phyloP scores from a whole-genome alignment of 2,888 invertebrate species.

The Cephus rjabovi region DNA sequence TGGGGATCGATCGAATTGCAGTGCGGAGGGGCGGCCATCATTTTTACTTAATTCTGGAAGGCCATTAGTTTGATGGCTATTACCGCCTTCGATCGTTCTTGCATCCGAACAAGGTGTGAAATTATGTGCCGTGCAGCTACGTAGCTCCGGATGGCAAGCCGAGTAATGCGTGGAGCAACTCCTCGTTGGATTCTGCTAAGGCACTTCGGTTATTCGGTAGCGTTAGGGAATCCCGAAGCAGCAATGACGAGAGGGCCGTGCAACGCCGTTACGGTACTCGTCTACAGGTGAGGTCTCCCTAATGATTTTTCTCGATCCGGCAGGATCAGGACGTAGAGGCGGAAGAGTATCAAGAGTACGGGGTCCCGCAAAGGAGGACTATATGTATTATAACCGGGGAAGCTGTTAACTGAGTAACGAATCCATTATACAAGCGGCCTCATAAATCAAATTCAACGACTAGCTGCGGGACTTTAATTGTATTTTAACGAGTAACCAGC shows the following conservation, averaged over 20 bases:
- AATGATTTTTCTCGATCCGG: not conserved
- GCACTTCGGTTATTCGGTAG: conserved; percentile 7
- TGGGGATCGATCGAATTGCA: too few relatives aligned
- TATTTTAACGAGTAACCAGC: conserved; percentile 38
- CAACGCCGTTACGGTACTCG: not conserved
- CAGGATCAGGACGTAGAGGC: too few relatives aligned
- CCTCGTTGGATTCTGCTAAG: conserved; percentile 2
- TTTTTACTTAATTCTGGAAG: too few relatives aligned
- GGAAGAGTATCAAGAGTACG: too few relatives aligned
- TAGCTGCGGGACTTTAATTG: conserved; percentile 43
- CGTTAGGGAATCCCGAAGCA: conserved; percentile 14
- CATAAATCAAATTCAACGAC: conserved; percentile 35
- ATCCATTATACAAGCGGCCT: conserved; percentile 26
- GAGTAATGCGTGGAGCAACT: not conserved
- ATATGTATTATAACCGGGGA: conserved; percentile 32
- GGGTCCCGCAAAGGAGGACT: not conserved
- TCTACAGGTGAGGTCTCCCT: not conserved
- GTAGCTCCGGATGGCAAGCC: too few relatives aligned
- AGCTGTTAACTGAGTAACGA: conserved; percentile 35
- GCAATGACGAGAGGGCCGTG: conserved; percentile 10
- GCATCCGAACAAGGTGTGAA: too few relatives aligned
- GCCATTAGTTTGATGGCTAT: too few relatives aligned
- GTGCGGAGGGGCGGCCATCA: too few relatives aligned
- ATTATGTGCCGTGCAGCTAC: too few relatives aligned
- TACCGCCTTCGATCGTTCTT: too few relatives aligned